Evolutionary conservation across 2,113 vertebrate genomes (phyloP).

Genomic region (Zosterops japonicus): DNA sequence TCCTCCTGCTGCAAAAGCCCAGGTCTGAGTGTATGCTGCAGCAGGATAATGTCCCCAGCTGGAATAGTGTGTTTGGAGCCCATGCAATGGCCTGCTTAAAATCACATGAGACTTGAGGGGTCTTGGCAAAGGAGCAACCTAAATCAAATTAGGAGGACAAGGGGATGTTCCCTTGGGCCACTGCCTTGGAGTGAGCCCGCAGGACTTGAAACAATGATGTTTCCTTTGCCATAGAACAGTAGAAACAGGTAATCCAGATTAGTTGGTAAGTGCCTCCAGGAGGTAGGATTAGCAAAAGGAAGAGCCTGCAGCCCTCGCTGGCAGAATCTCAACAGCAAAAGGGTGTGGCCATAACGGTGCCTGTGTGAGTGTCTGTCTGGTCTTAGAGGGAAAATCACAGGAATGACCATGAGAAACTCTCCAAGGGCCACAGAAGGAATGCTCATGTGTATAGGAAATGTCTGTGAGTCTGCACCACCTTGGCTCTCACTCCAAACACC

Average conservation of each 20-base stretch:
- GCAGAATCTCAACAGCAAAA: not conserved
- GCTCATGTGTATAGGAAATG: not conserved
- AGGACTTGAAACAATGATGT: not conserved
- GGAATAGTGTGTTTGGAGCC: not conserved
- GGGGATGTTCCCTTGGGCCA: not conserved
- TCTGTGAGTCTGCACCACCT: not conserved
- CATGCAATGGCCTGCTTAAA: not conserved
- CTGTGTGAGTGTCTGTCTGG: not conserved
- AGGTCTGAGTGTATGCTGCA: not conserved
- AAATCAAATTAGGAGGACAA: constrained; percentile 29
- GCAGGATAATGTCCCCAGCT: not conserved
- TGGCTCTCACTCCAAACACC: not conserved
- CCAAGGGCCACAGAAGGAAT: not conserved
- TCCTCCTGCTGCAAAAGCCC: not conserved
- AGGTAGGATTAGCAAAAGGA: constrained; percentile 6
- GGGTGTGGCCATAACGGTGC: accelerated
- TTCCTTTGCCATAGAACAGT: not conserved
- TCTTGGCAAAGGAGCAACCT: constrained; percentile 6
- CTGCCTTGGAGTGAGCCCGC: not conserved
- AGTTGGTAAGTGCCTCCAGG: not conserved
- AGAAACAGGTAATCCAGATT: constrained; percentile 37
- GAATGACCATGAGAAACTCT: not conserved
- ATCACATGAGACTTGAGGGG: not conserved
- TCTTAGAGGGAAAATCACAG: not conserved
- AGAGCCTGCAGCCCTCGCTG: not conserved